These are phyloP conservation scores for Cerceris rybyensis DNA, from an alignment of 2,888 invertebrate genomes.

Conservation along the genomic window DNA sequence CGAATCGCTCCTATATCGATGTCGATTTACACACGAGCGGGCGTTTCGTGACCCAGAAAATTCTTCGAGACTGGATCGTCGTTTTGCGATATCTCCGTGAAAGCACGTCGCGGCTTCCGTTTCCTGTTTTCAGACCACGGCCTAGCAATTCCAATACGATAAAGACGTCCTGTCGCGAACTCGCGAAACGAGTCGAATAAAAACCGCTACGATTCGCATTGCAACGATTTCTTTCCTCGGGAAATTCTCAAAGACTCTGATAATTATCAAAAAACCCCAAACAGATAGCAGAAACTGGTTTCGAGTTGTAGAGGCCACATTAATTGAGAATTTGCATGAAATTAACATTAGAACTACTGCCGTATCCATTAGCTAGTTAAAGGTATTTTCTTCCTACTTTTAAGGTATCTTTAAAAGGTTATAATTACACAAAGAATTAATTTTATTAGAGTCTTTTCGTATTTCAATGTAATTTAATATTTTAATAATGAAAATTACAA, in stretches of 20 bases:
- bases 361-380: too few species aligned
- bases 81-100: slow-evolving; percentile 54
- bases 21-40: slow-evolving; percentile 2
- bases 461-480: too few species aligned
- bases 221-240: not conserved
- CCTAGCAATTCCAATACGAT: slow-evolving; percentile 43
- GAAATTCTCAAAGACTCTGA: not conserved
- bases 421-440: too few species aligned
- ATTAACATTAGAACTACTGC: not conserved
- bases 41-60: slow-evolving; percentile 57
- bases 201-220: slow-evolving; percentile 5
- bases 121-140: slow-evolving; percentile 65
- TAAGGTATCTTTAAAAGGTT: not conserved
- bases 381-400: not conserved
- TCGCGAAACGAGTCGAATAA: slow-evolving; percentile 1
- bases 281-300: too few species aligned
- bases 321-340: not conserved
- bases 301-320: too few species aligned
- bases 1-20: slow-evolving; percentile 18
- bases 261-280: too few species aligned
- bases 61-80: slow-evolving; percentile 44
- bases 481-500: too few species aligned
- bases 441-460: too few species aligned
- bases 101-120: slow-evolving; percentile 63
- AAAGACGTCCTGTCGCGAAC: slow-evolving; percentile 56